Base-by-base conservation (phyloP, 2,888 invertebrate genomes). In the Baronia brevicornis region DNA sequence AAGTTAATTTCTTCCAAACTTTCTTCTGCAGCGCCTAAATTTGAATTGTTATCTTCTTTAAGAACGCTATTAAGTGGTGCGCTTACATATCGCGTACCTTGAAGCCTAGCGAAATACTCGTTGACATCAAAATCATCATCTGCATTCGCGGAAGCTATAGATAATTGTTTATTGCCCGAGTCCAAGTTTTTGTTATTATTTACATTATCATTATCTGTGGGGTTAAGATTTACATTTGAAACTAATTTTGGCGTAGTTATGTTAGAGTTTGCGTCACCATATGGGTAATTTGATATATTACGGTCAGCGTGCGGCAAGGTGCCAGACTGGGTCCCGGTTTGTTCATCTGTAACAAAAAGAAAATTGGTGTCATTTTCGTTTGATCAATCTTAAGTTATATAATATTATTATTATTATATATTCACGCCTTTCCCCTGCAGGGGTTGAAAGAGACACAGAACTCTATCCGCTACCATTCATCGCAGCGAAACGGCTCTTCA, bases 111-210 rank as follows among this genome's bases (percentile, higher is more conserved):
- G 20, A 84, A 79, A 39, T 84, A 85, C 40, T 80, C 82, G 30
- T 80, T 80, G 0, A 85, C 80, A 39, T 85, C 84, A 33, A 85
- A 85, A 44, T 84, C 82, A 20, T 85, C 84, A 20, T 77, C 72
- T 0, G 67, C 47, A 41, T 70, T 72, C 0, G 36, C 28, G 1
- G 54, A 58, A 33, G 61, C 64, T 41, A 73, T 71, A n/a, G 70
- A 64, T 19, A 48, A 39, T 0, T 52, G 57, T 3, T 46, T 11
- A 1, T 18, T 36, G 2, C 36, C 21, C 5, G 33, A 41, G 35
- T 53, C 51, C 20, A 41, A 33, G 2, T 33, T 23, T 39, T 44
- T 52, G 27, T 30, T 32, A 11, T 38, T 32, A 31, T 48, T 44
- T 25, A 42, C 41, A 25, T 42, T 36, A 31, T 54, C 48, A 27